phyloP scores from a whole-genome alignment of 2,888 invertebrate genomes.

The Zygothrica quintamaculata region DNA sequence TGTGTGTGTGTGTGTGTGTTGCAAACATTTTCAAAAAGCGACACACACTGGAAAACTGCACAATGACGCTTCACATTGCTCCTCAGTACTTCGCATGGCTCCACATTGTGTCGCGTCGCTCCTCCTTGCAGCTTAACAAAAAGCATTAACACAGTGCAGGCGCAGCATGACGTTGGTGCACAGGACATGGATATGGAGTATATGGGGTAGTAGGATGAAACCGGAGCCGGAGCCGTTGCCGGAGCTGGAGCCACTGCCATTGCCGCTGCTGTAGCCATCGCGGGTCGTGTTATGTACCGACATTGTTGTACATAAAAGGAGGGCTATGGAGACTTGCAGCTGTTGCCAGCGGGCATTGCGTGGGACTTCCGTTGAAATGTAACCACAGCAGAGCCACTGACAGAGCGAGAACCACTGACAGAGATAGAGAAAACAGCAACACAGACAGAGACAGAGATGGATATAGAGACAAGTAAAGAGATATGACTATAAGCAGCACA shows the following conservation, averaged over 20 bases:
- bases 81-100: conserved; percentile 46
- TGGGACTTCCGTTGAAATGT: conserved; percentile 79
- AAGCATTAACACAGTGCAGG: conserved; percentile 81
- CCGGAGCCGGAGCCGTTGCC: conserved; percentile 31
- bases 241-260: conserved; percentile 19
- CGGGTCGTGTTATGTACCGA: conserved; percentile 77
- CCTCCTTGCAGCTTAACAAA: conserved; percentile 75
- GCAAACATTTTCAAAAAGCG: conserved; percentile 75
- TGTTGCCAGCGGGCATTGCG: conserved; percentile 77
- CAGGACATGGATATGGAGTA: conserved; percentile 37
- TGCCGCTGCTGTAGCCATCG: conserved; percentile 42
- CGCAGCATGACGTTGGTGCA: conserved; percentile 74
- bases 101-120: conserved; percentile 41
- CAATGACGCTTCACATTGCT: conserved; percentile 60
- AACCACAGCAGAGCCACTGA: conserved; percentile 65
- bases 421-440: conserved; percentile 23
- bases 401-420: conserved; percentile 11
- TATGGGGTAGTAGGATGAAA: conserved; percentile 13
- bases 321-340: conserved; percentile 59
- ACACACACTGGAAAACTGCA: conserved; percentile 77
- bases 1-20: conserved; percentile 48
- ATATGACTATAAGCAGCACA: conserved; percentile 16
- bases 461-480: conserved; percentile 37
- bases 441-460: conserved; percentile 52
- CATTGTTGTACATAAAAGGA: conserved; percentile 71